These are phyloP conservation scores for Phataginus tricuspis DNA, from an alignment of 2,797 vertebrate genomes.

Conservation along the genomic window DNA sequence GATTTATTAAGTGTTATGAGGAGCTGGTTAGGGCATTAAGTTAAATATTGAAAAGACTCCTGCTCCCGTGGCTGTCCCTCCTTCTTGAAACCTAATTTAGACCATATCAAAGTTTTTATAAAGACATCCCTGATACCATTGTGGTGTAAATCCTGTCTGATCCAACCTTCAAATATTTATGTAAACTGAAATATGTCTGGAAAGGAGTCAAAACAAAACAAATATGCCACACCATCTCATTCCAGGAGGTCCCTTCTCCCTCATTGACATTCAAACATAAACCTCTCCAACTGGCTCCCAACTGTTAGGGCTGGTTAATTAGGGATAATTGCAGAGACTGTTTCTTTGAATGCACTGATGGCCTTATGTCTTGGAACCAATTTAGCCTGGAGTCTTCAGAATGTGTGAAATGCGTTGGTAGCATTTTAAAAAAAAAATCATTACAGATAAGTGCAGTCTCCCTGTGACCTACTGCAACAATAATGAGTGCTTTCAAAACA, in stretches of 20 bases:
- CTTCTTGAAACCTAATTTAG: slow-evolving; percentile 79
- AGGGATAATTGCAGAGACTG: slow-evolving; percentile 69
- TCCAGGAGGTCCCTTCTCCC: slow-evolving; percentile 61
- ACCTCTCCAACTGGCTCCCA: slow-evolving; percentile 72
- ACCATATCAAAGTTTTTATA: slow-evolving; percentile 83
- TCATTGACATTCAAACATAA: slow-evolving; percentile 77
- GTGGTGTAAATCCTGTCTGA: slow-evolving; percentile 88
- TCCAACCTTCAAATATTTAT: slow-evolving; percentile 87
- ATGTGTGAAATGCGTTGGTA: slow-evolving; percentile 70
- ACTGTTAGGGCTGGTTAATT: slow-evolving; percentile 75
- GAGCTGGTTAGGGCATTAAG: slow-evolving; percentile 31
- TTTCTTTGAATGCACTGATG: slow-evolving; percentile 76
- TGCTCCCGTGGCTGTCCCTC: slow-evolving; percentile 2
- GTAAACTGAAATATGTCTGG: slow-evolving; percentile 87
- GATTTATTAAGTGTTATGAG: slow-evolving; percentile 66
- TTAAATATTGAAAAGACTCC: background rate
- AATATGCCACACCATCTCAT: slow-evolving; percentile 75
- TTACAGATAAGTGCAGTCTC: slow-evolving; percentile 31
- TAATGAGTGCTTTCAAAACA: slow-evolving; percentile 60
- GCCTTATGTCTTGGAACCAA: slow-evolving; percentile 69
- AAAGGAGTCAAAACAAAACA: slow-evolving; percentile 85
- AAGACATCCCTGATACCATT: slow-evolving; percentile 84
- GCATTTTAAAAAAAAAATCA: background rate
- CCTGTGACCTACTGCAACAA: background rate
- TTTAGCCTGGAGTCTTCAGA: slow-evolving; percentile 64